Evolutionary conservation across 1,140 invertebrate genomes (phyloP).

Genomic region (Panagrolaimus sp.): DNA sequence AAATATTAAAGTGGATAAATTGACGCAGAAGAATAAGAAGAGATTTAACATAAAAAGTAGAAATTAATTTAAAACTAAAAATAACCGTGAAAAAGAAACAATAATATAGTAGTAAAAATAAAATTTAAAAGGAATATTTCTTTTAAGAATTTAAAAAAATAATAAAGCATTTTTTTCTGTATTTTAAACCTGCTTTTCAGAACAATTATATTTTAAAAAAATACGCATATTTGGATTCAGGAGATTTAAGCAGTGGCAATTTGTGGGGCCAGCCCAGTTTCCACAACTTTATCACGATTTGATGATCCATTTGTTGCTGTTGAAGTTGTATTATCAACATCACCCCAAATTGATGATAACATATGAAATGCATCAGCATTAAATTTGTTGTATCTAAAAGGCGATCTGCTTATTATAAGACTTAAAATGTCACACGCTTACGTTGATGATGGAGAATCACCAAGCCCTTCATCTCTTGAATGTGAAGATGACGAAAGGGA

Average conservation of each 20-base stretch:
- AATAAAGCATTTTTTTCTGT: too few species aligned
- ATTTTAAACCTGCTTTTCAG: too few species aligned
- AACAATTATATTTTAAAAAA: too few species aligned
- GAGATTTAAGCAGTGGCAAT: not conserved
- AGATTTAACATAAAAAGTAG: too few species aligned
- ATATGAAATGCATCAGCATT: not conserved
- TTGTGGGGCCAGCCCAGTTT: slow-evolving; percentile 7
- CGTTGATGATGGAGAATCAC: slow-evolving; percentile 22
- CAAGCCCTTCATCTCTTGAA: slow-evolving; percentile 22
- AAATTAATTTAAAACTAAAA: too few species aligned
- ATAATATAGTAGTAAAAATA: too few species aligned
- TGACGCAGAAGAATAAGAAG: too few species aligned
- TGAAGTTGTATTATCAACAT: not conserved
- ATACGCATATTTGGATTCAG: not conserved
- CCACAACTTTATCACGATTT: not conserved
- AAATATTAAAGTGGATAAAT: too few species aligned
- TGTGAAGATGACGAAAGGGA: slow-evolving; percentile 7
- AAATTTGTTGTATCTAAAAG: slow-evolving; percentile 3
- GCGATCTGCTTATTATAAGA: too few species aligned
- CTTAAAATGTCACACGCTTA: slow-evolving; percentile 8
- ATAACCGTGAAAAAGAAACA: too few species aligned
- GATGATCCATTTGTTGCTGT: not conserved
- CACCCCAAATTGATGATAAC: not conserved
- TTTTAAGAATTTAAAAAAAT: too few species aligned
- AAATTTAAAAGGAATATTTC: too few species aligned